Evolutionary conservation across 2,113 vertebrate genomes (phyloP).

Genomic region (Ginglymostoma cirratum): DNA sequence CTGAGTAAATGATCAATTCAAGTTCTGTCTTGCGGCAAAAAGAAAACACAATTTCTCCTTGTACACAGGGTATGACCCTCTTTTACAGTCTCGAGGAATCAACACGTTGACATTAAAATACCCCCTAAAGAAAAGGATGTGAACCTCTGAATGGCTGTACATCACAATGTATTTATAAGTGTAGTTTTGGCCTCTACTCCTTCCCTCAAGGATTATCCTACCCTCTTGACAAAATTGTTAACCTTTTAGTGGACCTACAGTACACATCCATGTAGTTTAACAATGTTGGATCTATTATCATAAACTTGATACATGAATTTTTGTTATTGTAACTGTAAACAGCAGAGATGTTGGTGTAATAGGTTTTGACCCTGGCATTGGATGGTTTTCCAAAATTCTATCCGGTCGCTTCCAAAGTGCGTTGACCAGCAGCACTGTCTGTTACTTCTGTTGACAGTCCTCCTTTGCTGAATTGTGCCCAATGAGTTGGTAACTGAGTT

Average conservation of each 20-base stretch:
- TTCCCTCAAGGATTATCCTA: not conserved
- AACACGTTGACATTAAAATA: not conserved
- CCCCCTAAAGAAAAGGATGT: not conserved
- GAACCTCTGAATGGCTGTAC: not conserved
- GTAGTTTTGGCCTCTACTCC: not conserved
- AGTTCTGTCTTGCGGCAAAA: not conserved
- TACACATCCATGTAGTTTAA: not conserved
- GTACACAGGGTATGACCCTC: not conserved
- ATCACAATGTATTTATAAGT: not conserved
- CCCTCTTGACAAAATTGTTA: not conserved
- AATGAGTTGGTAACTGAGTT: not conserved
- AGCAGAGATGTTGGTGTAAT: not conserved
- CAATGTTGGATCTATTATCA: not conserved
- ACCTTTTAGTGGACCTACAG: not conserved
- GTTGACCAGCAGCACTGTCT: not conserved
- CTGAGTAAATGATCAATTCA: not conserved
- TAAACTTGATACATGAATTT: not conserved
- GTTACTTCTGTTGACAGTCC: not conserved
- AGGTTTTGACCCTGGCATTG: not conserved
- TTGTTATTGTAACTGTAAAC: not conserved
- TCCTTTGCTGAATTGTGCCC: not conserved
- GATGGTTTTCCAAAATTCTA: not conserved
- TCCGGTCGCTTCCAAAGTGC: not conserved
- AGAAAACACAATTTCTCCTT: not conserved
- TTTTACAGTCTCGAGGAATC: not conserved